Evolutionary conservation across 2,113 vertebrate genomes (phyloP).

Genomic region (Mustela nigripes): DNA sequence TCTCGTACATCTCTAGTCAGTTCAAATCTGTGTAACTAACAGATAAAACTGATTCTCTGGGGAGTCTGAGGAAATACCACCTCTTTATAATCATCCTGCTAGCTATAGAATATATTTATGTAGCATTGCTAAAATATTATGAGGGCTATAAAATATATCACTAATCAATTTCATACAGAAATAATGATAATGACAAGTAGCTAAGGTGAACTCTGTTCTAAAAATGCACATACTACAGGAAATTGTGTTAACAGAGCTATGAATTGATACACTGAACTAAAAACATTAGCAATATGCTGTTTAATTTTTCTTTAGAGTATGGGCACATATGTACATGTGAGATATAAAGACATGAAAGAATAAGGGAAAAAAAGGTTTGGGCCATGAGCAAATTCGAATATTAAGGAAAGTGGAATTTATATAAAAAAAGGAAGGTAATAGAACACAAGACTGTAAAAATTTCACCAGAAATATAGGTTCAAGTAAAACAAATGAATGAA

Average conservation of each 20-base stretch:
- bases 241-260: not conserved
- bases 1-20: not conserved
- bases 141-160: not conserved
- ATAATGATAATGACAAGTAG: not conserved
- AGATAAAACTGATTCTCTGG: not conserved
- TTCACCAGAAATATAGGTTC: not conserved
- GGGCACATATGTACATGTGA: not conserved
- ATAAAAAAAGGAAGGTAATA: not conserved
- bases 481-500: not conserved
- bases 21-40: not conserved
- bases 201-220: not conserved
- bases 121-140: not conserved
- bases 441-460: not conserved
- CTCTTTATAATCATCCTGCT: not conserved
- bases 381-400: not conserved
- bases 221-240: not conserved
- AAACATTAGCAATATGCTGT: not conserved
- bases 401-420: not conserved
- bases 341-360: not conserved
- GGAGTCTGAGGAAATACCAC: not conserved
- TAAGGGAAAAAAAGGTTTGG: not conserved
- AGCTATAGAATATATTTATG: not conserved
- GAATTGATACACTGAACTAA: not conserved
- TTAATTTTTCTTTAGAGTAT: not conserved
- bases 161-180: not conserved